Evolutionary conservation across 2,888 invertebrate species (phyloP).

Genomic region (Trissonchulus latispiculum): DNA sequence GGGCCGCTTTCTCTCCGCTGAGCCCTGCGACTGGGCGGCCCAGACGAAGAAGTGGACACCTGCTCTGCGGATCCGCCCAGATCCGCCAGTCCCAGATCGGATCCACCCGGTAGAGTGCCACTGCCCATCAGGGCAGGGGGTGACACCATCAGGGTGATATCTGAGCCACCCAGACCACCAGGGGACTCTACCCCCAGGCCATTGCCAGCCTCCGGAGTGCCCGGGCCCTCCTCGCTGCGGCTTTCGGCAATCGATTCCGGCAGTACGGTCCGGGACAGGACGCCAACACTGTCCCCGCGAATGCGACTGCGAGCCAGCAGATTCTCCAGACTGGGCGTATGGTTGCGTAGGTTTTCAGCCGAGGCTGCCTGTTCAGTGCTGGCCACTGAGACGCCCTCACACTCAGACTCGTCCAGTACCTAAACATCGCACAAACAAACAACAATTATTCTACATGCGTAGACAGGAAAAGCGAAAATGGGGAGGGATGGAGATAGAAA

Average conservation of each 20-base stretch:
- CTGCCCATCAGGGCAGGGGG: no score
- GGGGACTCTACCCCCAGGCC: background rate
- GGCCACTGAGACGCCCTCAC: constrained; percentile 41
- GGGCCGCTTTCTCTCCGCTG: background rate
- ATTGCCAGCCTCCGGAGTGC: background rate
- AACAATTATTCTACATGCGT: background rate
- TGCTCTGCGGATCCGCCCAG: background rate
- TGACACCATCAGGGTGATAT: background rate
- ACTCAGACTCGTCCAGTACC: background rate
- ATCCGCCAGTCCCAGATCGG: background rate
- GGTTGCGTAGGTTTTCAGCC: constrained; percentile 48
- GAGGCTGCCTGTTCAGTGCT: constrained; percentile 50
- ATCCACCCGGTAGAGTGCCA: background rate
- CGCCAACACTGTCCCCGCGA: constrained; percentile 6
- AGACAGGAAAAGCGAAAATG: background rate
- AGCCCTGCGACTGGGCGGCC: background rate
- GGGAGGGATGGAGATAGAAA: no score
- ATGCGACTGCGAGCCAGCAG: constrained; percentile 32
- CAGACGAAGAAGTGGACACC: background rate
- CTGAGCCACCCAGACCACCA: background rate
- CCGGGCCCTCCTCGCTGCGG: background rate
- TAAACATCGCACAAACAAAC: background rate
- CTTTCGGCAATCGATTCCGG: constrained; percentile 15
- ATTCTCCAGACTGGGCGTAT: constrained; percentile 41
- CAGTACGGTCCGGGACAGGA: constrained; percentile 4